Evolutionary conservation across 2,797 vertebrate genomes (phyloP).

Genomic region (Alectoris magna): DNA sequence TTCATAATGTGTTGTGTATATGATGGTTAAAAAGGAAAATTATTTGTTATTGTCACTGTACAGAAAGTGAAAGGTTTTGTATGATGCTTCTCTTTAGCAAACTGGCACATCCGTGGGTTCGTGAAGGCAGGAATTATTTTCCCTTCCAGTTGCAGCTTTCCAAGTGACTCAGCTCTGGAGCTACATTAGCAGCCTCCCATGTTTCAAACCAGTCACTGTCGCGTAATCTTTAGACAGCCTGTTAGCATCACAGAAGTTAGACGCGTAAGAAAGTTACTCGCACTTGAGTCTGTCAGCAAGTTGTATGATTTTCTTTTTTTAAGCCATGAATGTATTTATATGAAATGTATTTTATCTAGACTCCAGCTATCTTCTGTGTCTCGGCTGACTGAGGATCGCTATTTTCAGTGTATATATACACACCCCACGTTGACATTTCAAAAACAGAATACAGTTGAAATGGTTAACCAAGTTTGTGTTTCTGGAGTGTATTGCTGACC

Average conservation of each 20-base stretch:
- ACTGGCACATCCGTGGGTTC: conserved; percentile 11
- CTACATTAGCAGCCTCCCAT: conserved; percentile 30
- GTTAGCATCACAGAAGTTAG: conserved; percentile 31
- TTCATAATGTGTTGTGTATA: conserved; percentile 81
- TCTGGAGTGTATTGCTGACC: background rate
- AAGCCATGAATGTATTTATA: conserved; percentile 52
- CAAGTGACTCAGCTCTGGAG: conserved; percentile 15
- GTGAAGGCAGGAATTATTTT: conserved; percentile 36
- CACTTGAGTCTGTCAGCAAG: background rate
- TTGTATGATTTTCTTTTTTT: conserved; percentile 29
- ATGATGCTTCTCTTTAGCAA: conserved; percentile 49
- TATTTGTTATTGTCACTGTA: conserved; percentile 76
- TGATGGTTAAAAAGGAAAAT: conserved; percentile 74
- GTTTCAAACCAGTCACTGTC: conserved; percentile 40
- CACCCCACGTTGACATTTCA: conserved; percentile 22
- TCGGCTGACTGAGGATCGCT: background rate
- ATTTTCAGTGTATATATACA: background rate
- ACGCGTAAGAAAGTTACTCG: background rate
- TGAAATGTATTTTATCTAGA: conserved; percentile 24
- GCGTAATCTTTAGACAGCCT: conserved; percentile 8
- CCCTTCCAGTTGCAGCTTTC: conserved; percentile 27
- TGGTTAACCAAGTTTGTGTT: conserved; percentile 35
- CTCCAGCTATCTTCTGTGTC: conserved; percentile 1
- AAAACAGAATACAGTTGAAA: conserved; percentile 46
- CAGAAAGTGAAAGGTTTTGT: conserved; percentile 76